Evolutionary conservation across 2,113 vertebrate species (phyloP).

Genomic region (Felis chaus): DNA sequence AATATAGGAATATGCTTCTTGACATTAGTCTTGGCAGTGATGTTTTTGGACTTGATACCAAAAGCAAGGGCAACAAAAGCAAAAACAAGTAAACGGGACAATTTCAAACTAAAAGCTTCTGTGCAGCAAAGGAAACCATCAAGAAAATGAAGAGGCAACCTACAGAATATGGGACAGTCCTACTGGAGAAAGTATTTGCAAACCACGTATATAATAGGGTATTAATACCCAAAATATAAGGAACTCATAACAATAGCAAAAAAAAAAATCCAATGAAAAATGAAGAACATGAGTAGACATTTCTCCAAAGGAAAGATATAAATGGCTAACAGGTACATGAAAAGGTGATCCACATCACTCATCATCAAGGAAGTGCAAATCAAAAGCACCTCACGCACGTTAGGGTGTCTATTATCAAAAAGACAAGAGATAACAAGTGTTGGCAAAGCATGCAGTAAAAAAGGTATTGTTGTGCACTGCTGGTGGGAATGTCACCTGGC

Average conservation of each 20-base stretch:
- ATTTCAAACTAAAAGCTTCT: neutral
- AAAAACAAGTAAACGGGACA: neutral
- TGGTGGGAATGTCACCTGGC: neutral
- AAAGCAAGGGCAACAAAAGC: neutral
- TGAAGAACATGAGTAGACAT: neutral
- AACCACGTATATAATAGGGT: neutral
- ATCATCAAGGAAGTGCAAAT: neutral
- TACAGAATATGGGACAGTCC: neutral
- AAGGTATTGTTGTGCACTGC: too few species aligned
- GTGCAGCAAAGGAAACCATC: neutral
- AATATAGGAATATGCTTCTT: too few species aligned
- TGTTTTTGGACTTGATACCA: neutral
- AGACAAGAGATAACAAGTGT: neutral
- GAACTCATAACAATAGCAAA: neutral
- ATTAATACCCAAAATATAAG: neutral
- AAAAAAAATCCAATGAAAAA: neutral
- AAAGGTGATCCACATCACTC: neutral
- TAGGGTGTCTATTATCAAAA: neutral
- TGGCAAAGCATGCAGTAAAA: neutral
- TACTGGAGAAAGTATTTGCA: neutral
- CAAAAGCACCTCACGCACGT: too few species aligned
- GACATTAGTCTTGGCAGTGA: too few species aligned
- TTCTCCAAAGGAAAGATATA: neutral
- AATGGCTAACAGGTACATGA: neutral
- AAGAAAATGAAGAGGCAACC: neutral